phyloP scores from a whole-genome alignment of 2,113 vertebrate species.

The Vidua macroura region DNA sequence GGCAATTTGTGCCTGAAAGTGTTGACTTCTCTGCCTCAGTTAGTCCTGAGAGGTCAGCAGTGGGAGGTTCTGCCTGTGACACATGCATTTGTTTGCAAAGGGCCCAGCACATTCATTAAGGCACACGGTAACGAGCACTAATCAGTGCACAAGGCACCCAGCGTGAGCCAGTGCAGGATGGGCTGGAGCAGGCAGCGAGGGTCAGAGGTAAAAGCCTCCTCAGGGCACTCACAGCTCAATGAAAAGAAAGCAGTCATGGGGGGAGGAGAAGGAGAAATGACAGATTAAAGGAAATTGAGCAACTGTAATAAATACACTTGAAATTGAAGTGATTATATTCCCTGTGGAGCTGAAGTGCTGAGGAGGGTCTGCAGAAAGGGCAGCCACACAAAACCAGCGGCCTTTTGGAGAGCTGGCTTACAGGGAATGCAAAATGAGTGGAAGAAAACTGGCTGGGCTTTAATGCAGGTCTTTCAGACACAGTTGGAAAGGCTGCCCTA shows the following conservation, averaged over 20 bases:
- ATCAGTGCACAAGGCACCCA: background rate
- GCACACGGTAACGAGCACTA: background rate
- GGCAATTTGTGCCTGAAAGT: constrained; percentile 11
- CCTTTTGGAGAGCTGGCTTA: background rate
- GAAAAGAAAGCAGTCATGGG: background rate
- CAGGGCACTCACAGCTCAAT: background rate
- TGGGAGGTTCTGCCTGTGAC: background rate
- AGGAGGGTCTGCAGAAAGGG: background rate
- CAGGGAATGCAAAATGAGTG: background rate
- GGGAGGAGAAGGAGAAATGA: constrained; percentile 3
- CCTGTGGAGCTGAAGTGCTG: constrained; percentile 35
- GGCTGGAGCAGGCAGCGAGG: background rate
- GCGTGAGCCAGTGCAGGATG: background rate
- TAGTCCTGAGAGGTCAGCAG: background rate
- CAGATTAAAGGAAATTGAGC: constrained; percentile 45
- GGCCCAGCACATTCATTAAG: background rate
- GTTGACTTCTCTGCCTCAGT: background rate
- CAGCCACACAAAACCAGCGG: background rate
- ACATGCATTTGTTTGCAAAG: background rate
- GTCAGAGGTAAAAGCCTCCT: constrained; percentile 29
- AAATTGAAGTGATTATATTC: constrained; percentile 41
- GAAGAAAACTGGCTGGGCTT: background rate
- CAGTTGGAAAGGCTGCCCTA: background rate
- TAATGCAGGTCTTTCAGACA: background rate
- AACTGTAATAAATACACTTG: constrained; percentile 51